A percentile compares a stretch with the other conserved stretches of the same genome.
Conservation (phyloP, 2,888 invertebrate genomes). For the Trachelus stipa region DNA sequence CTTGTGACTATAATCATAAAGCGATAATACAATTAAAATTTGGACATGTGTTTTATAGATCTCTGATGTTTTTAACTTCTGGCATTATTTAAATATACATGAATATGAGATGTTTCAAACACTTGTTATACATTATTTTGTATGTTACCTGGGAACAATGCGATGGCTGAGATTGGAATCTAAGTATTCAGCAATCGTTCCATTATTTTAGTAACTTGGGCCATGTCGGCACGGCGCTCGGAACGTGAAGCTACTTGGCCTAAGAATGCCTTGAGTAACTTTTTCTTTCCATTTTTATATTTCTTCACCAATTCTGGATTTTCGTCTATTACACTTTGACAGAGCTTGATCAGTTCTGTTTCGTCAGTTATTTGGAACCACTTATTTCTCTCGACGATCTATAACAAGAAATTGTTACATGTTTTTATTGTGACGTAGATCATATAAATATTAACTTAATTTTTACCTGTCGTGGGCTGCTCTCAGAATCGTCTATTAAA, state of each 20-base stretch:
- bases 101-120: neutral
- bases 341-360: constrained; percentile 72
- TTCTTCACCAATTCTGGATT: constrained; percentile 76
- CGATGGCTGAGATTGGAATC: neutral
- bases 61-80: constrained; percentile 52
- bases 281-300: constrained; percentile 78
- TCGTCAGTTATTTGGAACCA: constrained; percentile 76
- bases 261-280: constrained; percentile 76
- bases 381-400: constrained; percentile 74
- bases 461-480: constrained; percentile 65
- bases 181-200: constrained; percentile 72
- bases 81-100: constrained; percentile 51
- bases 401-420: constrained; percentile 29
- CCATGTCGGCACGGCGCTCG: constrained; percentile 77
- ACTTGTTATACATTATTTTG: neutral
- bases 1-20: constrained; percentile 47
- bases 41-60: constrained; percentile 58
- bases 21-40: constrained; percentile 52
- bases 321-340: constrained; percentile 72
- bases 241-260: constrained; percentile 73
- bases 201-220: constrained; percentile 71
- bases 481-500: constrained; percentile 64
- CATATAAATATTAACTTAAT: constrained; percentile 1
- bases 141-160: neutral
- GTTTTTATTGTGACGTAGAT: neutral